phyloP scores from a whole-genome alignment of 1,140 invertebrate species.

The Drosophila asahinai region DNA sequence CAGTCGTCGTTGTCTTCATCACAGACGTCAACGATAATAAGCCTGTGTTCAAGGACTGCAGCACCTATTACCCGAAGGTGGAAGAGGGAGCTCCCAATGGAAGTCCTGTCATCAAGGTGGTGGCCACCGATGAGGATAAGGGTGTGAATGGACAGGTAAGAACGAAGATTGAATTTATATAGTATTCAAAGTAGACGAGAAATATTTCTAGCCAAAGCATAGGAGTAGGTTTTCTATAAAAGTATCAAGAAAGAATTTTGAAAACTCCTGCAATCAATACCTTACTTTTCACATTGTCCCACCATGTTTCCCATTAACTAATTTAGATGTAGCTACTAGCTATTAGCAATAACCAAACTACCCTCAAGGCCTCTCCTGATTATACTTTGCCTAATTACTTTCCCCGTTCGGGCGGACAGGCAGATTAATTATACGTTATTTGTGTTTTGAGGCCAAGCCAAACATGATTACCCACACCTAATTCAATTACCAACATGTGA shows the following conservation, averaged over 20 bases:
- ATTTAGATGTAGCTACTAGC: conserved; percentile 18
- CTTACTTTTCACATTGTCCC: neutral
- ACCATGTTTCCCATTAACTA: conserved; percentile 14
- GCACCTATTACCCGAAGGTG: conserved; percentile 95
- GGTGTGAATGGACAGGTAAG: conserved; percentile 94
- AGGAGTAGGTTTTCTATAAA: neutral
- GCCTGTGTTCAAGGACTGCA: conserved; percentile 96
- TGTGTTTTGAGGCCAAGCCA: conserved; percentile 57
- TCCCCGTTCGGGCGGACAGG: conserved; percentile 4
- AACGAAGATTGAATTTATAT: neutral
- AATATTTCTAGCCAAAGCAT: too few species aligned
- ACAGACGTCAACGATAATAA: conserved; percentile 98
- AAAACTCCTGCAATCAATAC: neutral
- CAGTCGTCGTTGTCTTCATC: conserved; percentile 98
- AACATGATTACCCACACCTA: conserved; percentile 65
- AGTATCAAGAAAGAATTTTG: too few species aligned
- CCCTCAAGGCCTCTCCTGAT: conserved; percentile 20
- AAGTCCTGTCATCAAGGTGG: conserved; percentile 96
- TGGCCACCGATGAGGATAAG: conserved; percentile 97
- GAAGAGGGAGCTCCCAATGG: conserved; percentile 96
- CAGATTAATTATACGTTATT: conserved; percentile 53
- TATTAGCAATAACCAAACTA: conserved; percentile 15
- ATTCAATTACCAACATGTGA: conserved; percentile 56
- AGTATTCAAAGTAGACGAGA: neutral
- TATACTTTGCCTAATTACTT: conserved; percentile 40